phyloP scores from a whole-genome alignment of 2,888 invertebrate genomes.

The Andricus quercusramuli region DNA sequence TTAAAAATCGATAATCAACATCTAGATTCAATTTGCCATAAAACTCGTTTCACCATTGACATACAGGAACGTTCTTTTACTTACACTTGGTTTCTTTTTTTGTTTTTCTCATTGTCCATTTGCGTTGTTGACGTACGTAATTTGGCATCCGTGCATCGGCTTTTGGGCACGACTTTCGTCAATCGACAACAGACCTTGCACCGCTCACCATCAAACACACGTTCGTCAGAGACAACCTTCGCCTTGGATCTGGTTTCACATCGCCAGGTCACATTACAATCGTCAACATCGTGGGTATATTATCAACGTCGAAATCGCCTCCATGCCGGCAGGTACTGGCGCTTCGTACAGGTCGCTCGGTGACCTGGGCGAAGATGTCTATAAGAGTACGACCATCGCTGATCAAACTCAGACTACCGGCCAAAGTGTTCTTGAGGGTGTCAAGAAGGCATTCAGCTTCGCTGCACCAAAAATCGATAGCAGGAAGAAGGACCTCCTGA shows the following conservation, averaged over 20 bases:
- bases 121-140: slow-evolving; percentile 74
- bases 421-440: slow-evolving; percentile 81
- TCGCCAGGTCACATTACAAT: slow-evolving; percentile 31
- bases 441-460: slow-evolving; percentile 83
- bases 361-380: slow-evolving; percentile 81
- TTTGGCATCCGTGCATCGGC: slow-evolving; percentile 69
- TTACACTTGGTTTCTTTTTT: slow-evolving; percentile 50
- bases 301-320: slow-evolving; percentile 56
- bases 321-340: slow-evolving; percentile 84
- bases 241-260: slow-evolving; percentile 28
- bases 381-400: slow-evolving; percentile 83
- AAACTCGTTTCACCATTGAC: background rate
- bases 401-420: slow-evolving; percentile 80
- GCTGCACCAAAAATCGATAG: slow-evolving; percentile 77
- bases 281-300: slow-evolving; percentile 52
- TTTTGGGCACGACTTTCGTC: slow-evolving; percentile 62
- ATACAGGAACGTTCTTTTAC: background rate
- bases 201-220: slow-evolving; percentile 49
- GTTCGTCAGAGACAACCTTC: slow-evolving; percentile 39
- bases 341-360: slow-evolving; percentile 83
- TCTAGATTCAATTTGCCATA: slow-evolving; percentile 52
- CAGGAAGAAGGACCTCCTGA: slow-evolving; percentile 75
- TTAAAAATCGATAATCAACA: slow-evolving; percentile 24
- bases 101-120: slow-evolving; percentile 67
- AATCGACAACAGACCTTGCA: slow-evolving; percentile 46